These are phyloP conservation scores for Heliconius charithonia DNA, from an alignment of 2,888 invertebrate species.

Conservation along the genomic window DNA sequence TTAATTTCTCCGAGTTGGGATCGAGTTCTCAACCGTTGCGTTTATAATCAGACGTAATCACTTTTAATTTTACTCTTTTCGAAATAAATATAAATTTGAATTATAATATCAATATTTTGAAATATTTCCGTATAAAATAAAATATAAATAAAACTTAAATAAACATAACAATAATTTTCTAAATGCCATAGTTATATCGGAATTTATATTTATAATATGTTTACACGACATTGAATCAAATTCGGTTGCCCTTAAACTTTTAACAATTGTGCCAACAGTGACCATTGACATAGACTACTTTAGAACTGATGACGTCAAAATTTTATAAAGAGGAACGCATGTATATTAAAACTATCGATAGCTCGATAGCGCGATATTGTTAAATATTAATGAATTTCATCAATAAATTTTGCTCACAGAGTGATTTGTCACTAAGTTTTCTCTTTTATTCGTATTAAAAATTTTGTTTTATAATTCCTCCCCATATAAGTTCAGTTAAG, in stretches of 20 bases:
- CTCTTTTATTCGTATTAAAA: no score
- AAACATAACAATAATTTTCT: background rate
- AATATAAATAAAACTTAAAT: background rate
- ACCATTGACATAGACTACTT: conserved; percentile 40
- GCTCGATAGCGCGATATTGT: no score
- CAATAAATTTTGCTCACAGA: background rate
- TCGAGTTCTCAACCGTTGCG: no score
- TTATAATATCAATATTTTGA: no score
- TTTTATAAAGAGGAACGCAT: background rate
- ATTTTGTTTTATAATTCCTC: background rate
- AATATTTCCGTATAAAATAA: no score
- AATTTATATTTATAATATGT: background rate
- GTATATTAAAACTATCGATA: background rate
- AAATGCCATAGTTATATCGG: background rate
- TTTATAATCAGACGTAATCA: no score
- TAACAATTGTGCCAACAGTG: conserved; percentile 45
- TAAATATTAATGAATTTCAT: background rate
- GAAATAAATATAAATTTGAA: no score
- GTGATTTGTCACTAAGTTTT: background rate
- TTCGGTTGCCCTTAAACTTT: conserved; percentile 48
- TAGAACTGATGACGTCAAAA: conserved; percentile 39
- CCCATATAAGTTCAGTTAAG: background rate
- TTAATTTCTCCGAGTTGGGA: no score
- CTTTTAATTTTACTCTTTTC: no score
- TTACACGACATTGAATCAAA: conserved; percentile 38